Base-by-base conservation (phyloP, 2,888 invertebrate genomes). In the Pristionchus arcanus region DNA sequence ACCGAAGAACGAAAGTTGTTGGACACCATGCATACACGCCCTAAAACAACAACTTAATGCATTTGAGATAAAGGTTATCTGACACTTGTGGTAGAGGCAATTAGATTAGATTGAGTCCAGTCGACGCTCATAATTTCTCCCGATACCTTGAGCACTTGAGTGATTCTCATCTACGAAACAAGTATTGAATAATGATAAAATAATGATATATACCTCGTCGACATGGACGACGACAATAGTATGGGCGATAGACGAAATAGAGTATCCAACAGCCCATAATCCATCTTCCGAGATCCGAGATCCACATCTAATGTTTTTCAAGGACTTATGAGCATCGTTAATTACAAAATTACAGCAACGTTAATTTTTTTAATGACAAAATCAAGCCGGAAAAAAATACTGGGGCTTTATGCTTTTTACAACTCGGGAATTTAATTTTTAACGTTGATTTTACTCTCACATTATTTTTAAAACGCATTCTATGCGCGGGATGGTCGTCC, bases 261-360 rank as follows among this genome's bases (percentile, higher is more conserved):
- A 42, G n/a, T 68, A 68, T 87, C 31, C 66, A 16, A 68, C 68
- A 31, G 87, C 87, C 87, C 87, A 87, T 42, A 42, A 16, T 28
- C 68, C 68, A 9, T 49, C 68, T 15, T 49, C 37, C 13, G n/a
- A 49, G 49, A 87, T 87, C 25, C 85, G n/a, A 55, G 59, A 55
- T 19, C 59, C 34, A 55, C 85, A 63, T 59, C 85, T 55, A 11
- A 34, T 13, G 28, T 49, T 53, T 2, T 5, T 19, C 37, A 85
- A 59, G 31, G 13, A 49, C 42, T 11, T 49, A 42, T 42, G n/a
- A n/a, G n/a, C n/a, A n/a, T n/a, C n/a, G n/a, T n/a, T n/a, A n/a
- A n/a, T n/a, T n/a, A n/a, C n/a, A n/a, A n/a, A n/a, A n/a, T n/a
- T n/a, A n/a, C n/a, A n/a, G n/a, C n/a, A n/a, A n/a, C n/a, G n/a